Evolutionary conservation across 2,113 vertebrate genomes (phyloP).

Genomic region (Dromaius novaehollandiae): DNA sequence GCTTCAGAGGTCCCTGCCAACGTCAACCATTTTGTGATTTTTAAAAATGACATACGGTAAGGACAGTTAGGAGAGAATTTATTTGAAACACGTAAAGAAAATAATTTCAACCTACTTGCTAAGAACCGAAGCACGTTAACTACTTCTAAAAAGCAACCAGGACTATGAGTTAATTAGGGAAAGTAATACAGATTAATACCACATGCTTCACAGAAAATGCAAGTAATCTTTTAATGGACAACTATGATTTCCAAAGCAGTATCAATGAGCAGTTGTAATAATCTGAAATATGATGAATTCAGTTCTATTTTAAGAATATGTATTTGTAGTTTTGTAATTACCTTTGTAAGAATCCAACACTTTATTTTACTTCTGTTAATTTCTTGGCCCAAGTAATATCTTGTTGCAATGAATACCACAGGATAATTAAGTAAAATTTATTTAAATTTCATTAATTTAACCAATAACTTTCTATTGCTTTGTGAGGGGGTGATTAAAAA

Average conservation of each 20-base stretch:
- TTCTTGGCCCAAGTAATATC: not conserved
- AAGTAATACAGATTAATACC: not conserved
- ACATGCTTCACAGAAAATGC: not conserved
- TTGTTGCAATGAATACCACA: not conserved
- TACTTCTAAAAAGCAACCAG: not conserved
- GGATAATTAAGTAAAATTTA: not conserved
- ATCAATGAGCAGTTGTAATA: not conserved
- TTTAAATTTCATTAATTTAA: not conserved
- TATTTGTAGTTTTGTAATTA: not conserved
- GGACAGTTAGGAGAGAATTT: not conserved
- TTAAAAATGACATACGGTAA: not conserved
- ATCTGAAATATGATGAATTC: not conserved
- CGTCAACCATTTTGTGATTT: not conserved
- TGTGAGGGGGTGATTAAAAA: not conserved
- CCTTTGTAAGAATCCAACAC: not conserved
- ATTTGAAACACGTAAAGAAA: not conserved
- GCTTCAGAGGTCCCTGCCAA: not conserved
- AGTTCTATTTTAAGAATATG: not conserved
- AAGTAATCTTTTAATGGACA: not conserved
- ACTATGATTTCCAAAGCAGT: not conserved
- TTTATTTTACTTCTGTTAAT: not conserved
- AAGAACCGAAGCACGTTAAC: not conserved
- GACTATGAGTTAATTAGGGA: not conserved
- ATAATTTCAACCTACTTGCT: not conserved
- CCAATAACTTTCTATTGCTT: not conserved